Percentiles rank a stretch among this genome's conserved stretches.
These are phyloP conservation scores for Porphyrio hochstetteri DNA, from an alignment of 2,113 vertebrate genomes.

Conservation along the genomic window DNA sequence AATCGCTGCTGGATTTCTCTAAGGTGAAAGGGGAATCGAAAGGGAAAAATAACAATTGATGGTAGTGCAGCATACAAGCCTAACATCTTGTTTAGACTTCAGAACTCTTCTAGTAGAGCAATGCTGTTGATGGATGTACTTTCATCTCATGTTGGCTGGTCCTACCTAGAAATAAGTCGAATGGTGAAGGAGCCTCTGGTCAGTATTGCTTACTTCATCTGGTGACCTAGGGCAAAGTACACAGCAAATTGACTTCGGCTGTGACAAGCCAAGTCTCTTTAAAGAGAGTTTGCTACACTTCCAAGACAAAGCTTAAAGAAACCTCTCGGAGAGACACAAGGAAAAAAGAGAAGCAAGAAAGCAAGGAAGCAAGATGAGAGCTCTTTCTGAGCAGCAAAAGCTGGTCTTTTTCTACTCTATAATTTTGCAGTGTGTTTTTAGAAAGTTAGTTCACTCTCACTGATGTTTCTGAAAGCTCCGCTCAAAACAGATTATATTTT, in stretches of 20 bases:
- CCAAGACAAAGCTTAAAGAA: background rate
- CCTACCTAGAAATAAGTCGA: background rate
- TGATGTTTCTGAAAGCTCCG: constrained; percentile 19
- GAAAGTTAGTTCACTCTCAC: background rate
- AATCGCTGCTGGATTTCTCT: background rate
- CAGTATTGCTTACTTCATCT: constrained; percentile 4
- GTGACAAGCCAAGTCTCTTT: background rate
- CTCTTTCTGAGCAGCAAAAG: background rate
- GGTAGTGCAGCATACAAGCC: background rate
- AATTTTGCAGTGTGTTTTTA: constrained; percentile 26
- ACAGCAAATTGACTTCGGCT: background rate
- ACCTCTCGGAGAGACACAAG: background rate
- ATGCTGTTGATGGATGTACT: background rate
- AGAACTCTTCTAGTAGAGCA: background rate
- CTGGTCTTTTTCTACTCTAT: background rate
- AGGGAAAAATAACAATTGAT: background rate
- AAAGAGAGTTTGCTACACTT: background rate
- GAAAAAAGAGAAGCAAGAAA: background rate
- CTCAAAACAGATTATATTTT: constrained; percentile 27
- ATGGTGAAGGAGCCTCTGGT: constrained; percentile 3
- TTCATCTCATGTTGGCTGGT: background rate
- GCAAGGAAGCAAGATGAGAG: background rate
- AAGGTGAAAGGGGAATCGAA: background rate
- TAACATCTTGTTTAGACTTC: background rate
- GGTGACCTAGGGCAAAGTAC: background rate